Percentiles rank a stretch among this genome's conserved stretches.
Conservation (phyloP, 92 coral and sea anemone species). For the Palythoa caribaeorum region DNA sequence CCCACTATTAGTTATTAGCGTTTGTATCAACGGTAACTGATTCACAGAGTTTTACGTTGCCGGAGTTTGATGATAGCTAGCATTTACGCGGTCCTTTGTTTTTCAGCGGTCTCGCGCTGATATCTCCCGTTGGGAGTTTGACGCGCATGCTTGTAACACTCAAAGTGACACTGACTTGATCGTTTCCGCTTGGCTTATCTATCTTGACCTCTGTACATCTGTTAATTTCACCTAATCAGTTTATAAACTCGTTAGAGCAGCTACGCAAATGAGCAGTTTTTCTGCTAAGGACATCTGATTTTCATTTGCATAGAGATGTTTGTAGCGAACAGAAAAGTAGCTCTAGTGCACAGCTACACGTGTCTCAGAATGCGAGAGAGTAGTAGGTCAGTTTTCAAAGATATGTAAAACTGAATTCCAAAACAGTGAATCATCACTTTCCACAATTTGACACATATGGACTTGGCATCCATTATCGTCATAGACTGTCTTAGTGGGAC, state of each 20-base stretch:
- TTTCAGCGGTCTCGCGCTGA: neutral
- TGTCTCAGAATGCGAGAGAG: neutral
- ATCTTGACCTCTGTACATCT: constrained; percentile 56
- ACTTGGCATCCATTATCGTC: constrained; percentile 30
- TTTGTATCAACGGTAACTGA: constrained; percentile 30
- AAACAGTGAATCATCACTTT: constrained; percentile 21
- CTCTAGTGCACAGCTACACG: constrained; percentile 15
- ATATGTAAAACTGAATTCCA: constrained; percentile 34
- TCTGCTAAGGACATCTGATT: constrained; percentile 27
- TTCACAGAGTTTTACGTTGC: constrained; percentile 33
- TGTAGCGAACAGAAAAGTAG: neutral
- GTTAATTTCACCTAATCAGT: constrained; percentile 56
- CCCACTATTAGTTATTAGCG: constrained; percentile 12
- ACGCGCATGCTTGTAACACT: constrained; percentile 41
- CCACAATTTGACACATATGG: constrained; percentile 36
- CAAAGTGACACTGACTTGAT: constrained; percentile 38
- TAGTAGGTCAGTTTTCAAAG: neutral
- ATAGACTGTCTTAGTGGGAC: neutral
- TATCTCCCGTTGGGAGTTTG: neutral
- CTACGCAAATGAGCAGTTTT: constrained; percentile 30
- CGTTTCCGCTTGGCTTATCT: constrained; percentile 52
- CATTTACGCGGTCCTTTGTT: neutral
- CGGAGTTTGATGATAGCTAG: constrained; percentile 6
- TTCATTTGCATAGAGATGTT: constrained; percentile 8
- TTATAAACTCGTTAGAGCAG: constrained; percentile 46